These are phyloP conservation scores for Odontomyia ornata DNA, from an alignment of 2,888 invertebrate genomes.

Conservation along the genomic window DNA sequence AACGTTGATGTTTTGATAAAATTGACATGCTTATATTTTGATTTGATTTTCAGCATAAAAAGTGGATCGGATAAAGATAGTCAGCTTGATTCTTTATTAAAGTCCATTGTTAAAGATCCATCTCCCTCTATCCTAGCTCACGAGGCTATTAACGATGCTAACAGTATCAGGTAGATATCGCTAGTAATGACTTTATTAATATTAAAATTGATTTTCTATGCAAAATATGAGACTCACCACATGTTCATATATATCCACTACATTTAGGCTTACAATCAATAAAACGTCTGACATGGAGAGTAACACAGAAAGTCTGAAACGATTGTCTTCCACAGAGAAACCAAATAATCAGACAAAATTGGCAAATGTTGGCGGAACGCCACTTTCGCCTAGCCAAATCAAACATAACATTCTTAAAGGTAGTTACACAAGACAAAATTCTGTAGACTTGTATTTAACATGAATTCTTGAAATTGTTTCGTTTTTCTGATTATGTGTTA, in stretches of 20 bases:
- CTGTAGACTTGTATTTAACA: not conserved
- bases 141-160: constrained; percentile 69
- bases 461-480: not conserved
- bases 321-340: constrained; percentile 70
- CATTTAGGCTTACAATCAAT: constrained; percentile 63
- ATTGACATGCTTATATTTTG: not conserved
- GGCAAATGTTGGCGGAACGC: constrained; percentile 71
- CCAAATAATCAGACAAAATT: constrained; percentile 77
- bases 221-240: constrained; percentile 21
- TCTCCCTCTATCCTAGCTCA: constrained; percentile 67
- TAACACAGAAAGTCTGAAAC: constrained; percentile 73
- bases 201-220: not conserved
- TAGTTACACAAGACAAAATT: constrained; percentile 53
- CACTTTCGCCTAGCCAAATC: constrained; percentile 87
- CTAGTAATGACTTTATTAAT: constrained; percentile 37
- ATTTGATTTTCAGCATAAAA: constrained; percentile 60
- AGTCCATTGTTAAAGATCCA: constrained; percentile 78
- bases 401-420: constrained; percentile 96
- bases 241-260: constrained; percentile 60
- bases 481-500: not conserved
- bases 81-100: constrained; percentile 78
- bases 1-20: too few relatives aligned
- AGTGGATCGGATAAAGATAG: constrained; percentile 68
- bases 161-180: constrained; percentile 64
- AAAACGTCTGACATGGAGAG: constrained; percentile 66